These are phyloP conservation scores for Petrocephalus sullivani DNA, from an alignment of 2,797 vertebrate species.

Conservation along the genomic window DNA sequence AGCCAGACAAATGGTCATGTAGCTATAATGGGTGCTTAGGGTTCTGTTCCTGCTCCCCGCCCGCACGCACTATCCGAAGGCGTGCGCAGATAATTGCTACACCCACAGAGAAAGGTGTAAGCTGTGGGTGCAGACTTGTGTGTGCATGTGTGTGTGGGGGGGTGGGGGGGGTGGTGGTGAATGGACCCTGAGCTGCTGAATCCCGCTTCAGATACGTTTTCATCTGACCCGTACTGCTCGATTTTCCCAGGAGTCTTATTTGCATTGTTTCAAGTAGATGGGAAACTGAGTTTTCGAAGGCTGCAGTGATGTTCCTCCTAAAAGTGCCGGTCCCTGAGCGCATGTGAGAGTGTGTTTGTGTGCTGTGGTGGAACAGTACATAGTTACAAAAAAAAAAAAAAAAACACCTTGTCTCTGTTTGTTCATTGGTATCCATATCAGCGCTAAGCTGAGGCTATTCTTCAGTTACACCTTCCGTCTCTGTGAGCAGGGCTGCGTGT, in stretches of 20 bases:
- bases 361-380: not conserved
- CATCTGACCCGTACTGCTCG: not conserved
- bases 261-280: not conserved
- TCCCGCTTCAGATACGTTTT: not conserved
- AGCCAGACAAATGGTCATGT: not conserved
- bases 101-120: not conserved
- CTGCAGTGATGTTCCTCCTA: not conserved
- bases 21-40: not conserved
- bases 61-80: not conserved
- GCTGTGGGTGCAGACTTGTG: not conserved
- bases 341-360: not conserved
- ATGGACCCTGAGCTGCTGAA: not conserved
- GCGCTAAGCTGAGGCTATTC: not conserved
- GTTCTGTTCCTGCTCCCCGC: not conserved
- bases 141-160: not conserved
- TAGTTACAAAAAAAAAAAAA: not conserved
- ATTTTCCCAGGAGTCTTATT: not conserved
- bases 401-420: not conserved
- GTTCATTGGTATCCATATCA: not conserved
- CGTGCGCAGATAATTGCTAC: not conserved
- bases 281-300: not conserved
- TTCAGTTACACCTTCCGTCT: not conserved
- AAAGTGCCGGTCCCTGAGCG: not conserved
- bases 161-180: not conserved
- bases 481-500: not conserved